phyloP scores from a whole-genome alignment of 2,797 vertebrate species.

The Esox lucius region DNA sequence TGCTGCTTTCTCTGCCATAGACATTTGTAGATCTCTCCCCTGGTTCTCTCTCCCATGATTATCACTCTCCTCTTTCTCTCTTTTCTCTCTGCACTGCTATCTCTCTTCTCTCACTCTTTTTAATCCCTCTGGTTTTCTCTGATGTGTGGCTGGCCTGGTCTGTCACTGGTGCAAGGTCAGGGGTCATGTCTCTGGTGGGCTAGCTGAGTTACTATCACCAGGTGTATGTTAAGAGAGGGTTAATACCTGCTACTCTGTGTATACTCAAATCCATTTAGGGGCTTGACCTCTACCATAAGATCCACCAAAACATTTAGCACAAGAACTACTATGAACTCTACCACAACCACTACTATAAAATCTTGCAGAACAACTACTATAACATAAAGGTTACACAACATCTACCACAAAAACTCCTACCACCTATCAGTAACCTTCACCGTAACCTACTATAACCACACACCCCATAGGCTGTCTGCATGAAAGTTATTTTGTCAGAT shows the following conservation, averaged over 20 bases:
- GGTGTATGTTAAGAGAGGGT: not conserved
- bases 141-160: conserved; percentile 43
- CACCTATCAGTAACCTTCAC: too few relatives aligned
- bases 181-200: conserved; percentile 34
- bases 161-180: conserved; percentile 41
- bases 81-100: conserved; percentile 1
- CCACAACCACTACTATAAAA: too few relatives aligned
- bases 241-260: conserved; percentile 12
- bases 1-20: not conserved
- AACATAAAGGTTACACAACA: too few relatives aligned
- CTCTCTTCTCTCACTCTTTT: not conserved
- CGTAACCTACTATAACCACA: too few relatives aligned
- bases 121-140: conserved; percentile 5
- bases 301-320: too few relatives aligned
- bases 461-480: too few relatives aligned
- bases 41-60: not conserved
- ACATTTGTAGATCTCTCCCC: not conserved
- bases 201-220: conserved; percentile 11
- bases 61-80: not conserved
- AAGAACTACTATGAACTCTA: too few relatives aligned
- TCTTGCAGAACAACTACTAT: too few relatives aligned
- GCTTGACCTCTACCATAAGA: too few relatives aligned
- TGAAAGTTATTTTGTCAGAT: too few relatives aligned
- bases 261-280: not conserved
- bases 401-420: too few relatives aligned